Base-by-base conservation (phyloP, 2,113 vertebrate species). In the Forbesichthys papilliferus region DNA sequence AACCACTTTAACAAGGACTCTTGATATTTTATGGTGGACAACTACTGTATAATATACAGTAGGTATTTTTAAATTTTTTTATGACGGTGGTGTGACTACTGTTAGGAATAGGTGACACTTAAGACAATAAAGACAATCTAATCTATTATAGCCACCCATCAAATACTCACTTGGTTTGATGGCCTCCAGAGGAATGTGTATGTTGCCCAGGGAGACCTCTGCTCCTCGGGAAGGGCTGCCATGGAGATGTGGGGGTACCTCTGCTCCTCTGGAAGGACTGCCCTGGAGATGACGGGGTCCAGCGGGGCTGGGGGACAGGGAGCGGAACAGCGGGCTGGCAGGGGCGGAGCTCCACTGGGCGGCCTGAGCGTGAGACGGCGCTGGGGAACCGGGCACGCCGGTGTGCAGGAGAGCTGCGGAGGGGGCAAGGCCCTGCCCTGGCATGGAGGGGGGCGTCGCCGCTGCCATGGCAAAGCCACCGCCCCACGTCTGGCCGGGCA, bases 151-250 rank as follows among this genome's bases (percentile, higher is more conserved):
- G 14, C 42, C 53, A 2, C 11, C 58, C 33, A 36, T n/a, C 27
- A 18, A 7, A 20, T 14, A 92, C 93, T 92, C 83, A 99, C 98
- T 99, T 46, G 98, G 96, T 85, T 93, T 95, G 91, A 99, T 97
- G 48, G 94, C 93, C 69, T 98, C 96, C 88, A 97, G 84, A 12
- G 95, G 95, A 49, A 99, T 93, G 0, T 95, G 92, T 69, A 99
- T 89, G 8, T 89, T 95, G 88, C 92, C 89, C 72, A 99, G 90
- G 68, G 96, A 96, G 61, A 93, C 79, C 64, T 95, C 95, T 0
- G 91, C 58, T 18, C 86, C 88, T 84, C 91, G 93, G 74, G 87
- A 81, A 0, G 97, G 95, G 78, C 96, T 98, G 81, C 94, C 92
- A 57, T 95, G 95, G 14, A 84, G 73, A 27, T 27, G 27, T 20